Percentiles rank a stretch among this genome's conserved stretches.
Conservation (phyloP, 2,113 vertebrate species). For the Australoheros scitulus region DNA sequence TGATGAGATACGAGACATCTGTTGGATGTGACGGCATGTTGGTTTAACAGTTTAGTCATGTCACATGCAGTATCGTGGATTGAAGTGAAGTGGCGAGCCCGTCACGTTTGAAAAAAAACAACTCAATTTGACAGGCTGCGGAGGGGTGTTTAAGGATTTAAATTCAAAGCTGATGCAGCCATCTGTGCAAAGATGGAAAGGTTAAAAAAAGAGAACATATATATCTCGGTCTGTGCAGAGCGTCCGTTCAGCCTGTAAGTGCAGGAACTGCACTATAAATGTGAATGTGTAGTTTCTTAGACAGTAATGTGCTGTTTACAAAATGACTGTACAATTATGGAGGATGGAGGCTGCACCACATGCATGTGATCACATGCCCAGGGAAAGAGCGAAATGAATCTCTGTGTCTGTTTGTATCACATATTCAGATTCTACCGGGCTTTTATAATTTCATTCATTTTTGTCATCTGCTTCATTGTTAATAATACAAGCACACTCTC, state of each 20-base stretch:
- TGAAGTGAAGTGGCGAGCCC: conserved; percentile 23
- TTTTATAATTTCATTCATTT: not conserved
- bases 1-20: conserved; percentile 46
- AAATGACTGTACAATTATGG: conserved; percentile 80
- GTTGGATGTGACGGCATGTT: conserved; percentile 28
- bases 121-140: not conserved
- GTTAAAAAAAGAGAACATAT: conserved; percentile 5
- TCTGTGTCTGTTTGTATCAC: conserved; percentile 17
- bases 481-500: not conserved
- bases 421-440: conserved; percentile 1
- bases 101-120: conserved; percentile 43
- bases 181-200: conserved; percentile 30
- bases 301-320: conserved; percentile 69
- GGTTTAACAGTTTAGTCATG: conserved; percentile 34
- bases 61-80: conserved; percentile 23
- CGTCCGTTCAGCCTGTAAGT: not conserved
- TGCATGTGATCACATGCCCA: conserved; percentile 75
- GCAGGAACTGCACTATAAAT: conserved; percentile 45
- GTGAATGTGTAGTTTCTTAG: conserved; percentile 64
- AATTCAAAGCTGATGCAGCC: conserved; percentile 2
- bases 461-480: not conserved
- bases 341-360: conserved; percentile 64
- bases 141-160: conserved; percentile 26
- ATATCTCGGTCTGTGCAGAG: not conserved
- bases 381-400: conserved; percentile 37